Evolutionary conservation across 2,888 invertebrate species (phyloP).

Genomic region (Philereme vetulata): DNA sequence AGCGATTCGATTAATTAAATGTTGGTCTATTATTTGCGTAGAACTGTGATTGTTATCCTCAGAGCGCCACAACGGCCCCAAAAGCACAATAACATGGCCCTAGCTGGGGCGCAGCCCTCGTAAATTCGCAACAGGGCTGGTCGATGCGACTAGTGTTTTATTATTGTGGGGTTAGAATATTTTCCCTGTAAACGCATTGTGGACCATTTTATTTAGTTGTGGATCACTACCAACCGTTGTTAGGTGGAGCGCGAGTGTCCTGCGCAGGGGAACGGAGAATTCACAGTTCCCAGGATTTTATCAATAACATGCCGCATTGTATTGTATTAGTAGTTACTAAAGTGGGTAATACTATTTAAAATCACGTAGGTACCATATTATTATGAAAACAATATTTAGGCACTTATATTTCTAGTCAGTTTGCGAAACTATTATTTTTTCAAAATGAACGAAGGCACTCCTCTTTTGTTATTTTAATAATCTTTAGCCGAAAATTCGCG

Average conservation of each 20-base stretch:
- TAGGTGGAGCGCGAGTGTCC: slow-evolving; percentile 1
- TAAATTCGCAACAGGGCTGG: slow-evolving; percentile 36
- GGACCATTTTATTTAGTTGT: slow-evolving; percentile 4
- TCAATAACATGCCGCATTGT: background rate
- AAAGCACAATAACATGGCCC: slow-evolving; percentile 33
- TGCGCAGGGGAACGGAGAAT: background rate
- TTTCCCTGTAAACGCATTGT: slow-evolving; percentile 35
- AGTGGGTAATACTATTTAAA: too few species aligned
- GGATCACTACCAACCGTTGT: background rate
- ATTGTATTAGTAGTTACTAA: background rate
- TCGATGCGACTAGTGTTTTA: slow-evolving; percentile 52
- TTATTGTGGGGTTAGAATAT: slow-evolving; percentile 61
- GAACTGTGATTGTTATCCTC: slow-evolving; percentile 50
- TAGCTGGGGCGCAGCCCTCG: slow-evolving; percentile 33
- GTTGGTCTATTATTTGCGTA: slow-evolving; percentile 35
- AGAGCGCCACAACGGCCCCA: slow-evolving; percentile 56
- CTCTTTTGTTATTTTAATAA: too few species aligned
- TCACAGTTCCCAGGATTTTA: background rate
- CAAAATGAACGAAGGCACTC: too few species aligned
- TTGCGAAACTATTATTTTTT: too few species aligned
- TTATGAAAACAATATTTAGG: too few species aligned
- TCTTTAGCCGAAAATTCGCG: background rate
- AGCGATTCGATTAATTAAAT: slow-evolving; percentile 24
- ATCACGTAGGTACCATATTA: too few species aligned
- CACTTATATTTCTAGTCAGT: too few species aligned